These are phyloP conservation scores for Brachyrhaphis roseni DNA, from an alignment of 2,797 vertebrate genomes.

Conservation along the genomic window DNA sequence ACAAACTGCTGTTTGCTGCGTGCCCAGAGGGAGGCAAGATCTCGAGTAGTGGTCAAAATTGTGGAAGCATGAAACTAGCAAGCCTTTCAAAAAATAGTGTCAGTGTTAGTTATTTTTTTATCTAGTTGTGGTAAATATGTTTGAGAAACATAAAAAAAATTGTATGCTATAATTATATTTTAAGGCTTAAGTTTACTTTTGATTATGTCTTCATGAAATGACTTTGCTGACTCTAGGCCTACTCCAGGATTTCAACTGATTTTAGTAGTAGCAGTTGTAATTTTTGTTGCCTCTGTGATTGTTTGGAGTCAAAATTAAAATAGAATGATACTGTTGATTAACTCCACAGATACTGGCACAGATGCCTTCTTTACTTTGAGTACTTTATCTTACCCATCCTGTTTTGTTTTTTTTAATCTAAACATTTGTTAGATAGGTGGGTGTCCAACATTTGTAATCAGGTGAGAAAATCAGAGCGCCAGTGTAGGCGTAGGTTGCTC, in stretches of 20 bases:
- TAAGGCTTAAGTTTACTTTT: not conserved
- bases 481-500: not conserved
- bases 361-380: not conserved
- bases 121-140: not conserved
- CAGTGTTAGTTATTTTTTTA: not conserved
- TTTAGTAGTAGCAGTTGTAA: not conserved
- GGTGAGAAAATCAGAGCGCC: not conserved
- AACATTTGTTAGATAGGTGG: not conserved
- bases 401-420: not conserved
- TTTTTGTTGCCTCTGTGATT: not conserved
- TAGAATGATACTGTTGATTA: not conserved
- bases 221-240: not conserved
- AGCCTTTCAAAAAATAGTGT: not conserved
- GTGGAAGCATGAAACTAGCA: conserved; percentile 36
- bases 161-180: not conserved
- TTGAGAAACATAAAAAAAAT: not conserved
- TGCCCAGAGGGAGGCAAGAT: conserved; percentile 33
- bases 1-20: conserved; percentile 49
- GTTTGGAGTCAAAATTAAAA: not conserved
- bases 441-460: not conserved
- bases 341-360: not conserved
- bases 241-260: not conserved
- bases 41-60: conserved; percentile 43
- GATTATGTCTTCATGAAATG: not conserved
- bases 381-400: not conserved